A percentile compares a stretch with the other conserved stretches of the same genome.
phyloP scores from a whole-genome alignment of 2,888 invertebrate species.

The Zonitis immaculata region DNA sequence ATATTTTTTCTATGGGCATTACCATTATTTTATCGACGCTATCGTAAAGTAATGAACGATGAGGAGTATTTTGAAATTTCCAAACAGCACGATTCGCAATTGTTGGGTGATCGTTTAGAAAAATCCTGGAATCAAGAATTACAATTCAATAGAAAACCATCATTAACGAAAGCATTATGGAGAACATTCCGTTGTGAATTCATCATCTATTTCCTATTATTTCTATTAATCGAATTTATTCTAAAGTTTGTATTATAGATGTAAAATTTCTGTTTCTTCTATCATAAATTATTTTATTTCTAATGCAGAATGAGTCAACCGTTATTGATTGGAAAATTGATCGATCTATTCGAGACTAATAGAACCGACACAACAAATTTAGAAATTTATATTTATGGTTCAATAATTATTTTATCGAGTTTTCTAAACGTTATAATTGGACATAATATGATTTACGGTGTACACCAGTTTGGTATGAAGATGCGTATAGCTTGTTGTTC shows the following conservation, averaged over 20 bases:
- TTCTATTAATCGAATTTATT: conserved; percentile 9
- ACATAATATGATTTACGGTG: conserved; percentile 80
- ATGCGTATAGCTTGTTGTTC: conserved; percentile 66
- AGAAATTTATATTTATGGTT: conserved; percentile 70
- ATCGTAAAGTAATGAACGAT: conserved; percentile 45
- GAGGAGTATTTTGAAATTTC: conserved; percentile 49
- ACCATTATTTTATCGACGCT: conserved; percentile 47
- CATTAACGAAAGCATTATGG: conserved; percentile 2
- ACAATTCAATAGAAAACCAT: neutral
- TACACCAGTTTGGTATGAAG: conserved; percentile 78
- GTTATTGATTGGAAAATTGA: conserved; percentile 42
- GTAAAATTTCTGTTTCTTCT: no score
- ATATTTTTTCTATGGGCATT: conserved; percentile 42
- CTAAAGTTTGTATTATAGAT: conserved; percentile 10
- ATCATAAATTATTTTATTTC: no score
- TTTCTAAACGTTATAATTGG: conserved; percentile 60
- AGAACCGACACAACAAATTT: conserved; percentile 40
- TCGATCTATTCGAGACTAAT: conserved; percentile 55
- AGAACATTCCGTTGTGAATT: neutral
- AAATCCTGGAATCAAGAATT: conserved; percentile 20
- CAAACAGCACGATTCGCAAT: conserved; percentile 37
- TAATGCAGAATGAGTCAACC: conserved; percentile 19
- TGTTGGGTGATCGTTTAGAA: conserved; percentile 41
- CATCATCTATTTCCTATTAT: neutral
- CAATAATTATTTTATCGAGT: conserved; percentile 64